Base-by-base conservation (phyloP, 2,888 invertebrate genomes). In the Tetrapedia diversipes region DNA sequence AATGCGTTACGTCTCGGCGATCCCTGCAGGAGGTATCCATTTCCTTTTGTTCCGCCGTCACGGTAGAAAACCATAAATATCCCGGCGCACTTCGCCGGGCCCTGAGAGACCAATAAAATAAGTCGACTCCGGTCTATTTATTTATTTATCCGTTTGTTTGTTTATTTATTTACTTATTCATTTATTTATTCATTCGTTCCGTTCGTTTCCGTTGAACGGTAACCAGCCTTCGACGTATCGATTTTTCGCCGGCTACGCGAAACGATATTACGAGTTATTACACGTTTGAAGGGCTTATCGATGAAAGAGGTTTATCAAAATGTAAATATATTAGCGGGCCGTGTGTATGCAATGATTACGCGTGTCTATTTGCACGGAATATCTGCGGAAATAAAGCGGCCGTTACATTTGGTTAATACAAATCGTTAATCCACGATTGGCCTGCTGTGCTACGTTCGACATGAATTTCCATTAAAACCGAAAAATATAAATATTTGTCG, bases 341-440 rank as follows among this genome's bases (percentile, higher is more conserved):
- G 41, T 47, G 51, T 73, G 65, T 61, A 57, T 43, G 56, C 61
- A 73, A 63, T 73, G 80, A 82, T 82, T 82, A 82, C 69, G 70
- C 63, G 72, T 70, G 74, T 72, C 73, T 74, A 71, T 66, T 82
- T 78, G 72, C 69, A 72, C 74, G 78, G 77, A 54, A 72, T 75
- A 80, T 73, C 73, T 61, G 59, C 34, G 68, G 77, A 73, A 77
- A 77, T 79, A 77, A 77, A 77, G 77, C 78, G 60, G 61, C 65
- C 64, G 77, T 77, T 79, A 77, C 77, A 73, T 77, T 77, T 69
- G 77, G 82, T 82, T 82, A 80, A 82, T 82, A 80, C 67, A 80
- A 78, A 82, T 80, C 69, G 78, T 75, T 82, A 78, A 82, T 67
- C 69, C 69, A 64, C 65, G 69, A 64, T 69, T 65, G 77, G 54